Conservation (phyloP, 2,797 vertebrate species). For the Gymnodraco acuticeps region DNA sequence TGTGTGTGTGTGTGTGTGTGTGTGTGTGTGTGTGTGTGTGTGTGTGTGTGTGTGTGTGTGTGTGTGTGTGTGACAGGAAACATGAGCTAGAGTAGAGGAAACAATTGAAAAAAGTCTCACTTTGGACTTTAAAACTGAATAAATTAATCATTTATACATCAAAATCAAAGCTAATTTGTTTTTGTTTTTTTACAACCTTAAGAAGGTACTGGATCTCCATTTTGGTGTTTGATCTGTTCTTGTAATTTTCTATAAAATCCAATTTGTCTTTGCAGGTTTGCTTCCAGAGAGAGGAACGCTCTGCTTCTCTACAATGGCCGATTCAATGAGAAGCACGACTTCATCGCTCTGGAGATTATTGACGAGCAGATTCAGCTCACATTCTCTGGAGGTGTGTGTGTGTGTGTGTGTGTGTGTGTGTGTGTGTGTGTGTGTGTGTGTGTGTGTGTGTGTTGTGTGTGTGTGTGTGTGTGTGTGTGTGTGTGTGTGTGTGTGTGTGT, state of each 20-base stretch:
- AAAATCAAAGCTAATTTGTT: not conserved
- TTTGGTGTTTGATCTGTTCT: not conserved
- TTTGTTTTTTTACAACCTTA: not conserved
- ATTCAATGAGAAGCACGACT: constrained; percentile 98
- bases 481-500: too few relatives aligned
- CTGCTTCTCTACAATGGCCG: constrained; percentile 96
- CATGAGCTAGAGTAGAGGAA: not conserved
- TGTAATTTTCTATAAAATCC: not conserved
- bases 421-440: not conserved
- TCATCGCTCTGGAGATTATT: constrained; percentile 96
- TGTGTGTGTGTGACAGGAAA: constrained; percentile 60
- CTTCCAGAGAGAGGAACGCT: constrained; percentile 91
- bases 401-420: too few relatives aligned
- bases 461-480: too few relatives aligned
- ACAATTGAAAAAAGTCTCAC: constrained; percentile 3
- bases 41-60: too few relatives aligned
- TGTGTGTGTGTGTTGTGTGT: constrained; percentile 28
- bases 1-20: too few relatives aligned
- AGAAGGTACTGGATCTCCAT: not conserved
- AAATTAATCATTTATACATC: not conserved
- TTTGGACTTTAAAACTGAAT: not conserved
- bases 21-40: not conserved
- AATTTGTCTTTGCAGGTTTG: constrained; percentile 86
- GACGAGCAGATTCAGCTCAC: constrained; percentile 96
- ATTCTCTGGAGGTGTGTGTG: constrained; percentile 90